phyloP scores from a whole-genome alignment of 2,888 invertebrate genomes.

The Pollenia angustigena region DNA sequence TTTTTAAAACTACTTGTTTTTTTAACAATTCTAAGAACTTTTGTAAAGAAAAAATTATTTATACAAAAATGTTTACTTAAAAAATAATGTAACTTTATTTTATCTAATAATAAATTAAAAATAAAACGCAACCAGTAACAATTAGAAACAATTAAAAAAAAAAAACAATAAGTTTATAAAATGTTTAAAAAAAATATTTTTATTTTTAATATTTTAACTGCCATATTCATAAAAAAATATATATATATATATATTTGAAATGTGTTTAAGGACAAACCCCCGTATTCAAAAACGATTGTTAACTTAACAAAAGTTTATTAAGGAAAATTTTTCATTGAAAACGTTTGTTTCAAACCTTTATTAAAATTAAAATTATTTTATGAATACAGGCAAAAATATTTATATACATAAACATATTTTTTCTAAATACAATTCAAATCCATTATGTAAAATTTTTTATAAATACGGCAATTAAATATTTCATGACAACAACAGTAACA shows the following conservation, averaged over 20 bases:
- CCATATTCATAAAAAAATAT: background rate
- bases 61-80: background rate
- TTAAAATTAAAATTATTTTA: too few relatives aligned
- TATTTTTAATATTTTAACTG: conserved; percentile 3
- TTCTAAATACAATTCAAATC: too few relatives aligned
- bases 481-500: too few relatives aligned
- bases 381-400: too few relatives aligned
- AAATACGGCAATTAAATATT: too few relatives aligned
- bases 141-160: background rate
- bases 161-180: background rate
- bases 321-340: too few relatives aligned
- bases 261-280: too few relatives aligned
- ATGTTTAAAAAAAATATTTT: background rate
- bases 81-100: conserved; percentile 4
- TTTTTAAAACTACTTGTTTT: background rate
- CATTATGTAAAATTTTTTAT: too few relatives aligned
- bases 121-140: background rate
- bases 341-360: too few relatives aligned
- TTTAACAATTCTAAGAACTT: conserved; percentile 28
- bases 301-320: too few relatives aligned
- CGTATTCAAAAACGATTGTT: too few relatives aligned
- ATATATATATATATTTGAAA: background rate
- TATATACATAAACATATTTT: too few relatives aligned
- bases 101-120: background rate
- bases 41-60: background rate